Base-by-base conservation (phyloP, 2,888 invertebrate species). In the Eurois occulta region DNA sequence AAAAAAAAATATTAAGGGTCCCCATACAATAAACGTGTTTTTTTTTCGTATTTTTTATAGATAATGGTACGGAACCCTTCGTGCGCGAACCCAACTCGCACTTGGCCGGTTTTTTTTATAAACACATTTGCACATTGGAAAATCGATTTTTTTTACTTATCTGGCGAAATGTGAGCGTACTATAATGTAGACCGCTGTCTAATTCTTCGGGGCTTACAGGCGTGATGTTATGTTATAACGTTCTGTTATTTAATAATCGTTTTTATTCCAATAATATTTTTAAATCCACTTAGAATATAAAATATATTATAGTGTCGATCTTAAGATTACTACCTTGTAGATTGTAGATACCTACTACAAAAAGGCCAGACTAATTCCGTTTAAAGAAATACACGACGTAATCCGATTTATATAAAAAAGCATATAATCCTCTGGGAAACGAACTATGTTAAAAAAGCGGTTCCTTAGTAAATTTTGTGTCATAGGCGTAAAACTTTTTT, bases 391-490 rank as follows among this genome's bases (percentile, higher is more conserved):
- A 52, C 75, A 71, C 62, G 72, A 65, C 35, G 75, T 91, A 91
- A 92, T 91, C 90, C 85, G 91, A 92, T 91, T 91, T 82, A 65
- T 46, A 77, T 79, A 85, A 87, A 88, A 87, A 87, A 88, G 69
- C 73, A 77, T 78, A 86, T 85, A 81, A 87, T 80, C 78, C 78
- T 82, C 86, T 81, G 77, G 75, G 87, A 90, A 83, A 77, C 67
- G 80, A 80, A 78, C 67, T 72, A 75, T 35, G 32, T 84, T 76
- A 85, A 94, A 93, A 93, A 94, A 93, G 88, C 86, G 87, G 90
- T 92, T 81, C 77, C 90, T 91, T 90, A 92, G 88, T 88, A 90
- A 91, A 92, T 91, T 89, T 92, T 93, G 88, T 93, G 92, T 93
- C 93, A 92, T 81, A 87, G 79, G 86, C 86, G 86, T 88, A 84